Percentiles rank a stretch among this genome's conserved stretches.
These are phyloP conservation scores for Indicator indicator DNA, from an alignment of 2,113 vertebrate genomes.

Conservation along the genomic window DNA sequence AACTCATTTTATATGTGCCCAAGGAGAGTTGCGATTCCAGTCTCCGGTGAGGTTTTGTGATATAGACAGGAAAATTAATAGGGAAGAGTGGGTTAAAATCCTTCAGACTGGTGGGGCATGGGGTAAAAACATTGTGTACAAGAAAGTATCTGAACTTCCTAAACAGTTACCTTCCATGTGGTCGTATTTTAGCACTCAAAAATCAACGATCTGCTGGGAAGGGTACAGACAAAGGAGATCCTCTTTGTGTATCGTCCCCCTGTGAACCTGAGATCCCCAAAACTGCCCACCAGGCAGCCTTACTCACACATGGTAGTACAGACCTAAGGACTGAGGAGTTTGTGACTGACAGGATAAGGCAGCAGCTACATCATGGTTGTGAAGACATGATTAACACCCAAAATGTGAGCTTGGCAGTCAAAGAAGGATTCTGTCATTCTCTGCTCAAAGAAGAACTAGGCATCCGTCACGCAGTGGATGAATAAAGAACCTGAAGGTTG, in stretches of 20 bases:
- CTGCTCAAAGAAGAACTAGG: not conserved
- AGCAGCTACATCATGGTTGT: not conserved
- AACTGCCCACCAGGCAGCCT: not conserved
- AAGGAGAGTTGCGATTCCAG: not conserved
- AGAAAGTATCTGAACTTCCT: not conserved
- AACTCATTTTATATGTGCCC: not conserved
- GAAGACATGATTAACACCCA: not conserved
- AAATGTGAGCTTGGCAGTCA: not conserved
- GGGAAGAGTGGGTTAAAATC: not conserved
- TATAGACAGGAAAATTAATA: not conserved
- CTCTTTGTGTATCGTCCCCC: not conserved
- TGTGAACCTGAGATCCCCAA: not conserved
- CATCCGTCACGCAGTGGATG: not conserved
- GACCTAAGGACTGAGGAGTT: not conserved
- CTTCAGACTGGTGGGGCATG: not conserved
- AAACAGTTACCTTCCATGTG: not conserved
- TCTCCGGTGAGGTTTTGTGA: not conserved
- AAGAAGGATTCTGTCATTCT: not conserved
- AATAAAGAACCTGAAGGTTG: not conserved
- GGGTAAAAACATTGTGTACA: not conserved
- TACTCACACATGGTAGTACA: not conserved
- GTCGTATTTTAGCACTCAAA: not conserved
- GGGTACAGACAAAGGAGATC: not conserved
- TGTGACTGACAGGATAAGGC: not conserved
- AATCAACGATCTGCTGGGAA: not conserved